Conservation (phyloP, 1,140 invertebrate genomes). For the Drosophila grimshawi region DNA sequence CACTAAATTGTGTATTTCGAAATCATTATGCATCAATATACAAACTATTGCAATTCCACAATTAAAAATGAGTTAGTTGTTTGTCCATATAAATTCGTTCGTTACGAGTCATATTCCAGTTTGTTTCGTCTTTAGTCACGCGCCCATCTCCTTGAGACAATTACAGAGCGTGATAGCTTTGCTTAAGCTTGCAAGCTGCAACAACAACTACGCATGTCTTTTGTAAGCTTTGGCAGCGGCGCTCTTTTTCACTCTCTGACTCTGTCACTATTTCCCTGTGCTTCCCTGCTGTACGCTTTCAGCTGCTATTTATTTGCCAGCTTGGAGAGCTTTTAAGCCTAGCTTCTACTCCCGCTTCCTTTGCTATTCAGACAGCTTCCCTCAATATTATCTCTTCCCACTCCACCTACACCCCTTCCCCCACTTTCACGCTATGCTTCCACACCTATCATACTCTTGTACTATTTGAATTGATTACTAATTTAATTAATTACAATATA, state of each 20-base stretch:
- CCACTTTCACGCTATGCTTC: slow-evolving; percentile 79
- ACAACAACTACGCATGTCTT: not conserved
- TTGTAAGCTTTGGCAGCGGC: slow-evolving; percentile 7
- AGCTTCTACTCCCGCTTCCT: slow-evolving; percentile 24
- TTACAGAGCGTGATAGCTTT: slow-evolving; percentile 1
- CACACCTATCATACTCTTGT: slow-evolving; percentile 52
- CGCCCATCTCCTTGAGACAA: slow-evolving; percentile 6
- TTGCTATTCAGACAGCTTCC: slow-evolving; percentile 42
- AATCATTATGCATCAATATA: no score
- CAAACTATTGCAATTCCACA: no score
- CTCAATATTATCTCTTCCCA: slow-evolving; percentile 4
- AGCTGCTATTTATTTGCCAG: slow-evolving; percentile 19
- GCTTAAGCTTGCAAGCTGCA: slow-evolving; percentile 8
- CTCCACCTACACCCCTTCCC: slow-evolving; percentile 34
- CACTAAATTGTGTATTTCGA: no score
- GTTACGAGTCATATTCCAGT: not conserved
- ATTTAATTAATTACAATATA: slow-evolving; percentile 77
- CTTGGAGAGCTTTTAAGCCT: slow-evolving; percentile 15
- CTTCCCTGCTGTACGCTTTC: slow-evolving; percentile 17
- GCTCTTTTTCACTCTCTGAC: not conserved
- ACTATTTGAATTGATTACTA: slow-evolving; percentile 73
- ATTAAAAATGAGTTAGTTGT: no score
- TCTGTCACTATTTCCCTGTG: not conserved
- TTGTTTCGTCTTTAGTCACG: not conserved
- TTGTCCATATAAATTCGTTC: no score